Evolutionary conservation across 2,797 vertebrate species (phyloP).

Genomic region (Myoxocephalus aenaeus): DNA sequence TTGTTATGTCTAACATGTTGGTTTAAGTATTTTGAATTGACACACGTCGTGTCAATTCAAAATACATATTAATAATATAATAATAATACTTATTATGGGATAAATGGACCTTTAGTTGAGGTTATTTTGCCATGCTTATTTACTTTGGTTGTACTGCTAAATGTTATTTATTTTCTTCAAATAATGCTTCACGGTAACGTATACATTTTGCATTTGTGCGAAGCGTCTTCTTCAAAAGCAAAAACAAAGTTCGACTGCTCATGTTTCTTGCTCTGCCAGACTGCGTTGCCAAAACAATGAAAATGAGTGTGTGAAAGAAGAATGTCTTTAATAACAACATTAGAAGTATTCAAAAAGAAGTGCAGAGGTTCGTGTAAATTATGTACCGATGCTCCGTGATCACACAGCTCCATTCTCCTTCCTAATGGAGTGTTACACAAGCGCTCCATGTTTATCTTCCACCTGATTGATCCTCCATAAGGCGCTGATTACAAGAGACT

Average conservation of each 20-base stretch:
- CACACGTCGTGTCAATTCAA: no score
- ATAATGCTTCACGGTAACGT: neutral
- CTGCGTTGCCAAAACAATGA: no score
- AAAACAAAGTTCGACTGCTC: neutral
- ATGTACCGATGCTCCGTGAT: slow-evolving; percentile 63
- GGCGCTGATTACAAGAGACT: slow-evolving; percentile 77
- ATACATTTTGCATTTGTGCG: neutral
- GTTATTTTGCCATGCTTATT: neutral
- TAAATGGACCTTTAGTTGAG: neutral
- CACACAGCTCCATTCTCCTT: slow-evolving; percentile 76
- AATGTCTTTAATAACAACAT: neutral
- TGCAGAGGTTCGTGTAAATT: slow-evolving; percentile 69
- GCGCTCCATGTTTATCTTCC: slow-evolving; percentile 78
- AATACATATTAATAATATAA: no score
- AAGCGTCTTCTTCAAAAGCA: rapidly evolving
- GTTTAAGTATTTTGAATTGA: no score
- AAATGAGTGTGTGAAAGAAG: neutral
- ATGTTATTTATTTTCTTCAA: no score
- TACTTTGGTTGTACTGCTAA: neutral
- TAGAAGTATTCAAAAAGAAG: slow-evolving; percentile 10
- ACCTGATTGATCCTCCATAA: slow-evolving; percentile 78
- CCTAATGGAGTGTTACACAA: slow-evolving; percentile 80
- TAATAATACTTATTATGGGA: neutral
- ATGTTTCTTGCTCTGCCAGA: neutral
- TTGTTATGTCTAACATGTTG: no score